Evolutionary conservation across 2,797 vertebrate genomes (phyloP).

Genomic region (Sphenopsis melanotis): DNA sequence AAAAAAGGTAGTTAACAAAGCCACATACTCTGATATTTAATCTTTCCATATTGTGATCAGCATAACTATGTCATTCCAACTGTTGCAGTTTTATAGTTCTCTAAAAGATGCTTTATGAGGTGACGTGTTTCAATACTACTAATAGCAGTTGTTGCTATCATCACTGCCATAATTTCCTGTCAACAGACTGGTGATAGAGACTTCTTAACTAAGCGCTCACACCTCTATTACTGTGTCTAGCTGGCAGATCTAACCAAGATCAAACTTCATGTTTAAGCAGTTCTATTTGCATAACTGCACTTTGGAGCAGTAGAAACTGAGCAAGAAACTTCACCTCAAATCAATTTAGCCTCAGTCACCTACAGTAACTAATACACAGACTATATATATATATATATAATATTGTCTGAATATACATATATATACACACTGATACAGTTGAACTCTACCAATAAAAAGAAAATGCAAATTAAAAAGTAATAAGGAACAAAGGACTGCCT

Average conservation of each 20-base stretch:
- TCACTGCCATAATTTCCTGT: background rate
- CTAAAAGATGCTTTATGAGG: background rate
- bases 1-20: background rate
- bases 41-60: background rate
- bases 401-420: background rate
- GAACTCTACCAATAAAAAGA: background rate
- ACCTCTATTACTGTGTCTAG: background rate
- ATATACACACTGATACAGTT: background rate
- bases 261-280: background rate
- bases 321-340: background rate
- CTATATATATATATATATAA: too few relatives aligned
- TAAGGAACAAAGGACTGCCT: background rate
- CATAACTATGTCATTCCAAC: background rate
- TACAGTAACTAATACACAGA: background rate
- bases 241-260: background rate
- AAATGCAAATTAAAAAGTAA: background rate
- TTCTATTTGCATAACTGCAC: background rate
- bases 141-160: background rate
- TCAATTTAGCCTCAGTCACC: background rate
- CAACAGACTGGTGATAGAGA: background rate
- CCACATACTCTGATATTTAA: background rate
- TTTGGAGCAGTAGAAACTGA: background rate
- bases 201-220: background rate
- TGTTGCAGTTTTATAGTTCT: background rate
- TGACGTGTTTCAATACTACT: background rate